Evolutionary conservation across 2,797 vertebrate genomes (phyloP), one percentile per base, ranked within the genome.

Genomic region (Eulemur coronatus): DNA sequence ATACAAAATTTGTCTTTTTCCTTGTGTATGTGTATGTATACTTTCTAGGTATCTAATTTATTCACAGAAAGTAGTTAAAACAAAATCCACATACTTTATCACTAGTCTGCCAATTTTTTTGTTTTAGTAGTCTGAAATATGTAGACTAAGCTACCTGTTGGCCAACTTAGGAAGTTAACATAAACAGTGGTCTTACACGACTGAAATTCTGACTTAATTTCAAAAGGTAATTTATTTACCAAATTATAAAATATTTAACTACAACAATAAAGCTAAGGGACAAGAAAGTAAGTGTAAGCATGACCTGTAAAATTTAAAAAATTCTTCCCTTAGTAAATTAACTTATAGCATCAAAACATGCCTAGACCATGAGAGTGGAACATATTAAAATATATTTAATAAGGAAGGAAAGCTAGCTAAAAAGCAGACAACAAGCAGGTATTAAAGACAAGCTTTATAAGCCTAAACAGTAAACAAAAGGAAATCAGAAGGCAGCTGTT

Each of bases 391-490:
- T 43, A 84, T n/a, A 93, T 80, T 93, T 93, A 93, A 87, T 52
- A 79, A 93, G 82, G 30, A 79, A 61, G 13, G 17, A 61, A 85
- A 43, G 70, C 70, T 46, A 88, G 89, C 91, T 93, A 59, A 90
- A 97, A 81, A 92, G 22, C 28, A 91, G 33, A 95, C 28, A 46
- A 43, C 30, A 89, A 33, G 17, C 24, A 91, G 72, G 30, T 35
- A 82, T 67, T 95, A 78, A 13, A 43, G 61, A 59, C 87, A 61
- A 80, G 88, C 59, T 69, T 90, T 89, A 87, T n/a, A 92, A 76
- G 78, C 33, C 65, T 7, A 92, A 90, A 97, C 57, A 90, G 63
- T 70, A 97, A 97, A 96, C 94, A 95, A 97, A 96, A 97, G 26
- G 59, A 65, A 93, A 96, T 43, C 0, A 94, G 30, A 55, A 96